These are phyloP conservation scores for Cosmia pyralina DNA, from an alignment of 2,888 invertebrate species.

Conservation along the genomic window DNA sequence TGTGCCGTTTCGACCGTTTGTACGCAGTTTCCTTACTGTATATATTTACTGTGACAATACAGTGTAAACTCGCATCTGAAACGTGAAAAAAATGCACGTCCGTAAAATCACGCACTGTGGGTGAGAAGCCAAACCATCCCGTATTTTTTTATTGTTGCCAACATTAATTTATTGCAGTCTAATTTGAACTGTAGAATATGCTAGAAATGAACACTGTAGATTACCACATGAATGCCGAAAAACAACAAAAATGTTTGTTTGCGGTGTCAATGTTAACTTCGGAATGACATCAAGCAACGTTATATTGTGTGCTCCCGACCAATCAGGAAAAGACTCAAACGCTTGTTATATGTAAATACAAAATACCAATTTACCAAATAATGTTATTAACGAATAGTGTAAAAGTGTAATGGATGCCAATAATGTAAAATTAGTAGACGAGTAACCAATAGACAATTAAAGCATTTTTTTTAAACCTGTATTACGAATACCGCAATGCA, in stretches of 20 bases:
- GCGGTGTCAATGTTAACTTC: constrained; percentile 3
- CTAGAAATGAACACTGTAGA: background rate
- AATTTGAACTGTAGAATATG: background rate
- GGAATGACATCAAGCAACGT: background rate
- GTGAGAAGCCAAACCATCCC: background rate
- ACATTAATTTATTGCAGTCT: background rate
- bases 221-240: background rate
- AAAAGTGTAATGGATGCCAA: constrained; percentile 16
- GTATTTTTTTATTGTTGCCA: background rate
- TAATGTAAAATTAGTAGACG: constrained; percentile 26
- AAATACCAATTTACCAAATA: constrained; percentile 21
- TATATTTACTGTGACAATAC: background rate
- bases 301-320: constrained; percentile 14
- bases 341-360: constrained; percentile 17
- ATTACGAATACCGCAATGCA: background rate
- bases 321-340: constrained; percentile 21
- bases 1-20: too few relatives aligned
- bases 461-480: too few relatives aligned
- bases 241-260: background rate
- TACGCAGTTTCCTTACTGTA: too few relatives aligned
- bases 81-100: background rate
- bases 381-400: constrained; percentile 1
- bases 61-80: background rate
- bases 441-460: constrained; percentile 36
- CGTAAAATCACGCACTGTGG: background rate